Base-by-base conservation (phyloP, 2,113 vertebrate species). In the Turdus rufiventris region DNA sequence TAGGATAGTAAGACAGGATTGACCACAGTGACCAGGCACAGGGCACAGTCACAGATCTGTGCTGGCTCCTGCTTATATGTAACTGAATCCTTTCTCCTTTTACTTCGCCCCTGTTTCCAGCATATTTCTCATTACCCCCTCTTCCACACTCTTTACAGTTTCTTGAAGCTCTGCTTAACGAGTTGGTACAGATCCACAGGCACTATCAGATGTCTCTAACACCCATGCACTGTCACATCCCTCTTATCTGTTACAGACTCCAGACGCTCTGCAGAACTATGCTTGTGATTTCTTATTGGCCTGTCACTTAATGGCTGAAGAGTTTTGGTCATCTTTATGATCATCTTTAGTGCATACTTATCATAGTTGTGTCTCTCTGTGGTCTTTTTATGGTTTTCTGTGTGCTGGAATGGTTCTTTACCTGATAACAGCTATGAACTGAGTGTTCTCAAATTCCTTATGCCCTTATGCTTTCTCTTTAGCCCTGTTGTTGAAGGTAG, bases 201-300 rank as follows among this genome's bases (percentile, higher is more conserved):
- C 0, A 0, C 15, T 25, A 12, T 65, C 36, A 40, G 34, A 7
- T 83, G 18, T 4, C 36, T 4, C 0, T 82, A 26, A 34, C 7
- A 15, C 11, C 31, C 0, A 0, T 14, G 18, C n/a, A 23, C 38
- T 56, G 33, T 54, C 40, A 28, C 19, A 81, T 82, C 8, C 9
- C 2, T 10, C 9, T 67, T 76, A 65, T 17, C 61, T 75, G 15
- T 85, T 60, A 45, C 4, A 10, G 36, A 67, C 57, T 47, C 75
- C 60, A 73, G 71, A 38, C 0, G 1, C 19, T 78, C 8, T 67
- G 58, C 61, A 56, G 40, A 71, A 24, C 62, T 72, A 8, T 53
- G 62, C 18, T 38, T 80, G 43, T 47, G 48, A 31, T 85, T 95
- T 87, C 77, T 56, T 82, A 45, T 18, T 75, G 62, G 33, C 25